Evolutionary conservation across 2,113 vertebrate genomes (phyloP).

Genomic region (Xiphophorus hellerii): DNA sequence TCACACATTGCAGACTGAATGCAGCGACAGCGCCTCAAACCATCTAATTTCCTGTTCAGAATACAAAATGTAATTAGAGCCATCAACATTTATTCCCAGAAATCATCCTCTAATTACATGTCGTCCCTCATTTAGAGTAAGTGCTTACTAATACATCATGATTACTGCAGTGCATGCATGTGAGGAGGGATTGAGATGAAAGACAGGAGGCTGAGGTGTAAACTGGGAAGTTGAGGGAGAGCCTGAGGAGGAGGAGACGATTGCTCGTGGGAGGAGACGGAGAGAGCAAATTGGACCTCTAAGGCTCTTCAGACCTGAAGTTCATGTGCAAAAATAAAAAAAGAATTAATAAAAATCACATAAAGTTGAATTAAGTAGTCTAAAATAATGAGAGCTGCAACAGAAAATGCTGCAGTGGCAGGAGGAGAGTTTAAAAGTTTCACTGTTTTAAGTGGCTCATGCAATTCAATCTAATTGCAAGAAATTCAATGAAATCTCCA

Average conservation of each 20-base stretch:
- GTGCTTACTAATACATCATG: constrained; percentile 55
- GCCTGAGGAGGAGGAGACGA: constrained; percentile 60
- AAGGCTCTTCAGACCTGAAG: constrained; percentile 33
- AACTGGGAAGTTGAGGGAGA: constrained; percentile 30
- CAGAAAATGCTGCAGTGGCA: too few relatives aligned
- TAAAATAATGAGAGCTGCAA: too few relatives aligned
- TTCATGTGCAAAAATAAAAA: background rate
- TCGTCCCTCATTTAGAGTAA: constrained; percentile 60
- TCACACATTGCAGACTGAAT: background rate
- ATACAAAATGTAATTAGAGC: constrained; percentile 49
- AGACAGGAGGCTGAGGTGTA: constrained; percentile 38
- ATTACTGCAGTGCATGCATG: constrained; percentile 34
- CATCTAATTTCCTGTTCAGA: constrained; percentile 30
- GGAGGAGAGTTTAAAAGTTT: too few relatives aligned
- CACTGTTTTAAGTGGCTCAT: too few relatives aligned
- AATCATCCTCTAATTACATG: constrained; percentile 50
- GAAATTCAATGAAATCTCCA: too few relatives aligned
- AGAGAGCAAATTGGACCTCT: constrained; percentile 50
- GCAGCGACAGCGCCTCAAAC: constrained; percentile 5
- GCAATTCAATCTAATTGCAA: too few relatives aligned
- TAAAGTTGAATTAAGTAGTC: too few relatives aligned
- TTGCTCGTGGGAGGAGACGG: constrained; percentile 58
- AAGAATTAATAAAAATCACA: too few relatives aligned
- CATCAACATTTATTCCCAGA: constrained; percentile 37
- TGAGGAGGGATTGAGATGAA: constrained; percentile 39